phyloP scores from a whole-genome alignment of 2,888 invertebrate species.

The Polyommatus iphigenia region DNA sequence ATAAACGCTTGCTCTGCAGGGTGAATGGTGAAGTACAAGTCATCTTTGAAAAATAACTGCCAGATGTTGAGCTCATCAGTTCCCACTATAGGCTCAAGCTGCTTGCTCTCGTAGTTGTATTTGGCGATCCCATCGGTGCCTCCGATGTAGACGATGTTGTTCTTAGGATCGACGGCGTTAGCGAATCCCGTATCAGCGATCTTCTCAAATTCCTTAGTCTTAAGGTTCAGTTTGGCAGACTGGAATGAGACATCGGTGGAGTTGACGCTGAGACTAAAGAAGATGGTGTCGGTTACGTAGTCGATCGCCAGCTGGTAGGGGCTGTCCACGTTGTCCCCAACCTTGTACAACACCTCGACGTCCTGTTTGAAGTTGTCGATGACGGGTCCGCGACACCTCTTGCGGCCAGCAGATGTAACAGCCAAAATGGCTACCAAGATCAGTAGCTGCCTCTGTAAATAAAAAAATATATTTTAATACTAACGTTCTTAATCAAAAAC shows the following conservation, averaged over 20 bases:
- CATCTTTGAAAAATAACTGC: slow-evolving; percentile 63
- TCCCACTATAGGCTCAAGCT: slow-evolving; percentile 46
- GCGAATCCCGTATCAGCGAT: slow-evolving; percentile 57
- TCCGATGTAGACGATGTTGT: slow-evolving; percentile 57
- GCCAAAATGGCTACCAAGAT: not conserved
- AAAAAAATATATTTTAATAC: too few relatives aligned
- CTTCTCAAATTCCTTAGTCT: slow-evolving; percentile 49
- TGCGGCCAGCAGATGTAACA: not conserved
- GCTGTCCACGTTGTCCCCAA: slow-evolving; percentile 41
- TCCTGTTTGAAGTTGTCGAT: not conserved
- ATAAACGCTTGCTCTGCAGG: slow-evolving; percentile 42
- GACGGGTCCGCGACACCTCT: not conserved
- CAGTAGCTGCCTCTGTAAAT: not conserved
- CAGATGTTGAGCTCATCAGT: slow-evolving; percentile 53
- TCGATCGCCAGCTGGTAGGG: slow-evolving; percentile 65
- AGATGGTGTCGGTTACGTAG: slow-evolving; percentile 57
- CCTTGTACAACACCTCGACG: not conserved
- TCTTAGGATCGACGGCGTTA: slow-evolving; percentile 52
- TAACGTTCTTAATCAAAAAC: too few relatives aligned
- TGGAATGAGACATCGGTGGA: slow-evolving; percentile 44
- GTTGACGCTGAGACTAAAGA: slow-evolving; percentile 55
- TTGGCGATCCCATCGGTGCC: slow-evolving; percentile 58
- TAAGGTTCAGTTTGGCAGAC: slow-evolving; percentile 55
- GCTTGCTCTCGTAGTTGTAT: slow-evolving; percentile 52
- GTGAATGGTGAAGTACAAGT: slow-evolving; percentile 58